Percentiles rank a stretch among this genome's conserved stretches.
phyloP scores from a whole-genome alignment of 2,888 invertebrate species.

The Phanerotoma sp. region DNA sequence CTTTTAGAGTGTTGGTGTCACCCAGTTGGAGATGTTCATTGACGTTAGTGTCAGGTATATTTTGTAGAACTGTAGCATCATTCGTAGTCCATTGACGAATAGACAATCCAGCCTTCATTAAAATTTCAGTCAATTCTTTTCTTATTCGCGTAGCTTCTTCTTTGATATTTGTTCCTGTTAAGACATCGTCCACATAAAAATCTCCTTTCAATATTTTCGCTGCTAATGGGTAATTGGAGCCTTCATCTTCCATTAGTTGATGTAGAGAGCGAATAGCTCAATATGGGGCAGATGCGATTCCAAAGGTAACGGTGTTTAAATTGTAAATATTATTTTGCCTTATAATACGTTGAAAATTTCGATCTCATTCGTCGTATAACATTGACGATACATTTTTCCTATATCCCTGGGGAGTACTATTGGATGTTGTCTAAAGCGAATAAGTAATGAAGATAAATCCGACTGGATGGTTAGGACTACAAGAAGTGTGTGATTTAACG shows the following conservation, averaged over 20 bases:
- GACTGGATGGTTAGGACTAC: constrained; percentile 13
- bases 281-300: constrained; percentile 30
- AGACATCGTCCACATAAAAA: constrained; percentile 28
- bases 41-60: not conserved
- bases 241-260: constrained; percentile 31
- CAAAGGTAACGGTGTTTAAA: constrained; percentile 21
- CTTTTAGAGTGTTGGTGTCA: constrained; percentile 13
- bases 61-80: not conserved
- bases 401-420: constrained; percentile 33
- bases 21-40: constrained; percentile 10
- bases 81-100: constrained; percentile 25
- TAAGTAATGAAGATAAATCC: constrained; percentile 16
- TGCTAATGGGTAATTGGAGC: constrained; percentile 25
- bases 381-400: constrained; percentile 35
- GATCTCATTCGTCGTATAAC: constrained; percentile 25
- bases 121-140: not conserved
- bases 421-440: constrained; percentile 19
- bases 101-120: not conserved
- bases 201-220: constrained; percentile 18
- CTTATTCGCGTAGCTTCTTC: not conserved
- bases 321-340: not conserved
- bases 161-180: constrained; percentile 11
- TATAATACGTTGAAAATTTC: constrained; percentile 30
- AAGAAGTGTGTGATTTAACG: constrained; percentile 16
- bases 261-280: constrained; percentile 31